Evolutionary conservation across 92 coral and sea anemone species (phyloP).

Genomic region (Porites rus): DNA sequence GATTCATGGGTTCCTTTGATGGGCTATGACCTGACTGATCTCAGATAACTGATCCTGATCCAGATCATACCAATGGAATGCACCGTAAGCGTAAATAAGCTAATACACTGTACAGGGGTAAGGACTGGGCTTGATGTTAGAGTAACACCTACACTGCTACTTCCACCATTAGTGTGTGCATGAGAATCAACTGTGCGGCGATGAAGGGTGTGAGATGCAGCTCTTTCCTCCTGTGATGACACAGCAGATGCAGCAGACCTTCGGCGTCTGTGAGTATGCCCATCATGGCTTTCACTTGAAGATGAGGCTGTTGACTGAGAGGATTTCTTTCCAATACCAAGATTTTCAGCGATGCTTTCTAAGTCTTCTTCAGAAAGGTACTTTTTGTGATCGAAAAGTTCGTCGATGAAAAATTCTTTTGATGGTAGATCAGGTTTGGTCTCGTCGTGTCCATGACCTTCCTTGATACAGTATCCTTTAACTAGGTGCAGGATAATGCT

Average conservation of each 20-base stretch:
- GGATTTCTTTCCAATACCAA: slow-evolving; percentile 54
- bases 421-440: slow-evolving; percentile 57
- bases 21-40: too few species aligned
- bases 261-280: slow-evolving; percentile 62
- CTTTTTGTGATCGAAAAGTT: slow-evolving; percentile 54
- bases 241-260: slow-evolving; percentile 39
- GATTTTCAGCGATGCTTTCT: slow-evolving; percentile 44
- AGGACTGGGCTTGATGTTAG: too few species aligned
- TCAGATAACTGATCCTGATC: too few species aligned
- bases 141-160: background rate
- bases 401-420: slow-evolving; percentile 67
- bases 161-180: slow-evolving; percentile 17
- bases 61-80: too few species aligned
- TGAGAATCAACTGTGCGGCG: slow-evolving; percentile 53
- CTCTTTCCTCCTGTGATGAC: background rate
- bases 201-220: slow-evolving; percentile 21
- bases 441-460: slow-evolving; percentile 54
- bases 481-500: slow-evolving; percentile 75
- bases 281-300: slow-evolving; percentile 20
- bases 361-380: slow-evolving; percentile 68
- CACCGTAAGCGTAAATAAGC: too few species aligned
- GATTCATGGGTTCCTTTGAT: too few species aligned
- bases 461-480: slow-evolving; percentile 79
- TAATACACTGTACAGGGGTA: too few species aligned
- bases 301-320: slow-evolving; percentile 8